phyloP scores from a whole-genome alignment of 2,113 vertebrate species.

The Thalassoma bifasciatum region DNA sequence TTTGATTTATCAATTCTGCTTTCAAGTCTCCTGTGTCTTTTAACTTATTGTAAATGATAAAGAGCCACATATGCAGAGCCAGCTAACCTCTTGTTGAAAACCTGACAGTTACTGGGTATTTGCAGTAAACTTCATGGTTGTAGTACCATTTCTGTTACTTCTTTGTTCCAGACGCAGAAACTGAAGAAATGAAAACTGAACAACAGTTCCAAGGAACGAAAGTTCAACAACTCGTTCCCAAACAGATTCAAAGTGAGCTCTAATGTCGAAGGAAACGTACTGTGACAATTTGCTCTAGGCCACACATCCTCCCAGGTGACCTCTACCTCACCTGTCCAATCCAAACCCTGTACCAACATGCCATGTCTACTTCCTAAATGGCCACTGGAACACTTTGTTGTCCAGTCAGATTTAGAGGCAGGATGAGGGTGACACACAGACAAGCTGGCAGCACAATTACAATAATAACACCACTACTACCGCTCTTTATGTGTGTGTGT shows the following conservation, averaged over 20 bases:
- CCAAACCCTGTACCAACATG: constrained; percentile 25
- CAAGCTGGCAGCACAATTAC: constrained; percentile 79
- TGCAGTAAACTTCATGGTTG: no score
- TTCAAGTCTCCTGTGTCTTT: no score
- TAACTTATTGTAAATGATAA: no score
- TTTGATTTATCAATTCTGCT: no score
- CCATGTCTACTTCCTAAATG: constrained; percentile 67
- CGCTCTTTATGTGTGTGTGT: constrained; percentile 26
- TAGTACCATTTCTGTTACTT: no score
- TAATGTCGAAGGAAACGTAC: neutral
- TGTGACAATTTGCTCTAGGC: constrained; percentile 3
- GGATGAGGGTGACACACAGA: constrained; percentile 71
- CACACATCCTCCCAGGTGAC: constrained; percentile 32
- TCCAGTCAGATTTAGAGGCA: constrained; percentile 75
- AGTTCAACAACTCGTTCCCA: no score
- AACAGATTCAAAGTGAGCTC: neutral
- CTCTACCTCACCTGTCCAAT: constrained; percentile 14
- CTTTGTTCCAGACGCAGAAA: no score
- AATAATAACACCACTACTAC: constrained; percentile 76
- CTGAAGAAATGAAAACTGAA: no score
- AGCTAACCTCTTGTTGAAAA: no score
- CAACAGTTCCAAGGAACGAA: no score
- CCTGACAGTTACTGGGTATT: no score
- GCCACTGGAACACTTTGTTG: constrained; percentile 75
- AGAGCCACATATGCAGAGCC: no score